Conservation (phyloP, 2,888 invertebrate genomes). For the Agrochola litura region DNA sequence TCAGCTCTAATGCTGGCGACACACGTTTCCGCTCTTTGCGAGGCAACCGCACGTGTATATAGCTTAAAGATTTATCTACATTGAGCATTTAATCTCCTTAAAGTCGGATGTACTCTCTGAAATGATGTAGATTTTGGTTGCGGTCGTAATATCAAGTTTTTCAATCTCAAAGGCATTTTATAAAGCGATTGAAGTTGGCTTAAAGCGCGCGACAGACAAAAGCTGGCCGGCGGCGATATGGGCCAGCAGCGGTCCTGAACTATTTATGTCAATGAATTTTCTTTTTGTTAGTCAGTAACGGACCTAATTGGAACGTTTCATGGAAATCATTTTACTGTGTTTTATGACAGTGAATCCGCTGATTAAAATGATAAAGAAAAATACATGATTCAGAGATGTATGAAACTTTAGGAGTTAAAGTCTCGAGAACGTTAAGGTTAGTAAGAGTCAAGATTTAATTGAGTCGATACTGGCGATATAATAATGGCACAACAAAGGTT, state of each 20-base stretch:
- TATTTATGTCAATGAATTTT: conserved; percentile 50
- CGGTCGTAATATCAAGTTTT: conserved; percentile 53
- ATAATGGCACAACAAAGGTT: not conserved
- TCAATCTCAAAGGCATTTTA: conserved; percentile 63
- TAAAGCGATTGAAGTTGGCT: conserved; percentile 57
- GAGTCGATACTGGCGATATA: not conserved
- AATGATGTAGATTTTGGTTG: conserved; percentile 57
- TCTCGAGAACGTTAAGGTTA: no score
- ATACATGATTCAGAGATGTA: not conserved
- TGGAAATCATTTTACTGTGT: not conserved
- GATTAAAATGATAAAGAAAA: not conserved
- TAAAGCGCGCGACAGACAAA: conserved; percentile 51
- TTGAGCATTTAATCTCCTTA: conserved; percentile 59
- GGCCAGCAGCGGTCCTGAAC: conserved; percentile 14
- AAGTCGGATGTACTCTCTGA: conserved; percentile 46
- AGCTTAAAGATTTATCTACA: conserved; percentile 59
- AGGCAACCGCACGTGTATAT: conserved; percentile 52
- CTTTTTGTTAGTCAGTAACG: conserved; percentile 17
- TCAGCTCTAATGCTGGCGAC: conserved; percentile 60
- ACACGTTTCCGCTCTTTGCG: conserved; percentile 63
- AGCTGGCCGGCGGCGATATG: conserved; percentile 36
- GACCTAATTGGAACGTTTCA: conserved; percentile 15
- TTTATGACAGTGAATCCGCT: not conserved
- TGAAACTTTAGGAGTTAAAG: not conserved
- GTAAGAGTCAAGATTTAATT: not conserved